Evolutionary conservation across 2,888 invertebrate species (phyloP), one percentile per base, ranked within the genome.

Genomic region (Eupelmus urozonus): DNA sequence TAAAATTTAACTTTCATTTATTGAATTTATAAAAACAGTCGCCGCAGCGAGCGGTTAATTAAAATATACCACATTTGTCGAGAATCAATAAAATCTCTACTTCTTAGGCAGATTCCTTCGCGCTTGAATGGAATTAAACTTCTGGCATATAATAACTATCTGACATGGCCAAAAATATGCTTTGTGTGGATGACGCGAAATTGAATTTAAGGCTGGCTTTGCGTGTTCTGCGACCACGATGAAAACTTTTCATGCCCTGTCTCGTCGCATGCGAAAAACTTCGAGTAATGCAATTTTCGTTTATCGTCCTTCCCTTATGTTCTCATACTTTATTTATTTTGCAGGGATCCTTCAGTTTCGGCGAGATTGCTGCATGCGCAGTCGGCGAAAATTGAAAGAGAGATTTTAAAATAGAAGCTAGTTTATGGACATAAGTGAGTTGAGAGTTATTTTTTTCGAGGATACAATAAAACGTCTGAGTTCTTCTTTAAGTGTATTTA

Each of bases 211-310:
- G 25, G 4, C 18, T 18, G 20, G 3, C 3, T 9, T 65, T 3
- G 2, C 25, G 13, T 34, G 34, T 5, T 34, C 34, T n/a, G n/a
- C 3, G 4, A 49, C 13, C 16, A 27, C 63, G 40, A 9, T 5
- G 53, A 7, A n/a, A 67, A 67, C 23, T 67, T 67, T 67, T 42
- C 18, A 27, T n/a, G 9, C 34, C 34, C 40, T 49, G 1, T 51
- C 40, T 5, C 9, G 20, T 18, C 13, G 18, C 20, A 53, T 1
- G 20, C 51, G 29, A 27, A 9, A 34, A 34, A 34, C 34, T 34
- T 34, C n/a, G 16, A 3, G 27, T 53, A 63, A 76, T 63, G 55
- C 63, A 57, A 76, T 65, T 67, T 60, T 75, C 67, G 74, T 51
- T 67, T 75, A 67, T 60, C 51, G 60, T 60, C 27, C 18, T 25